Percentiles rank a stretch among this genome's conserved stretches.
These are phyloP conservation scores for Heliconius sara DNA, from an alignment of 2,888 invertebrate genomes.

Conservation along the genomic window DNA sequence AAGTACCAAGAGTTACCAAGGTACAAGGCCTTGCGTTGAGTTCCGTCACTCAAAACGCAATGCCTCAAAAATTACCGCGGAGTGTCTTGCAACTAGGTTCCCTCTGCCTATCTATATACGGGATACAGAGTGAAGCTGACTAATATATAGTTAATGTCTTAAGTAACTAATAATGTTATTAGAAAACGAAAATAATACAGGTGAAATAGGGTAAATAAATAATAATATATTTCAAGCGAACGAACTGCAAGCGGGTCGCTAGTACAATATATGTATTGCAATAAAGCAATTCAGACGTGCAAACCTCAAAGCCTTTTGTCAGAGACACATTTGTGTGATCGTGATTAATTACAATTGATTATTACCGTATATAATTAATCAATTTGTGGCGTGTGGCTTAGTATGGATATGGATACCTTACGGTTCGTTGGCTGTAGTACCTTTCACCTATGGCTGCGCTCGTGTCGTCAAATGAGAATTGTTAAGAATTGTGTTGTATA, in stretches of 20 bases:
- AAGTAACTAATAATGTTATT: too few species aligned
- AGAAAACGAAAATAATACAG: too few species aligned
- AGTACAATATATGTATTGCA: neutral
- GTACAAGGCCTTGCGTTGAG: too few species aligned
- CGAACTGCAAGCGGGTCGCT: neutral
- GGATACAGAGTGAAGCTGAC: too few species aligned
- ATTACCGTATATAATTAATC: slow-evolving; percentile 9
- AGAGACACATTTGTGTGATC: neutral
- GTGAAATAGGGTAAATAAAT: neutral
- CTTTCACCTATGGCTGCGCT: neutral
- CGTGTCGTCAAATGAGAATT: neutral
- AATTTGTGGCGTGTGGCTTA: neutral
- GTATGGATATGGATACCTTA: neutral
- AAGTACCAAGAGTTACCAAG: too few species aligned
- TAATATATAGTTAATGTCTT: too few species aligned
- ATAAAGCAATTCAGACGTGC: neutral
- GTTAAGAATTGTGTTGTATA: too few species aligned
- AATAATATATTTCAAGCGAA: neutral
- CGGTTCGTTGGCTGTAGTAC: neutral
- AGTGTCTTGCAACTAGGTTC: too few species aligned
- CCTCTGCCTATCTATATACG: too few species aligned
- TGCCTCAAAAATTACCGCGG: too few species aligned
- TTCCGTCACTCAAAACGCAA: too few species aligned
- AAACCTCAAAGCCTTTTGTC: slow-evolving; percentile 12
- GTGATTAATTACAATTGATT: slow-evolving; percentile 15